phyloP scores from a whole-genome alignment of 2,888 invertebrate genomes.

The Mythimna loreyi region DNA sequence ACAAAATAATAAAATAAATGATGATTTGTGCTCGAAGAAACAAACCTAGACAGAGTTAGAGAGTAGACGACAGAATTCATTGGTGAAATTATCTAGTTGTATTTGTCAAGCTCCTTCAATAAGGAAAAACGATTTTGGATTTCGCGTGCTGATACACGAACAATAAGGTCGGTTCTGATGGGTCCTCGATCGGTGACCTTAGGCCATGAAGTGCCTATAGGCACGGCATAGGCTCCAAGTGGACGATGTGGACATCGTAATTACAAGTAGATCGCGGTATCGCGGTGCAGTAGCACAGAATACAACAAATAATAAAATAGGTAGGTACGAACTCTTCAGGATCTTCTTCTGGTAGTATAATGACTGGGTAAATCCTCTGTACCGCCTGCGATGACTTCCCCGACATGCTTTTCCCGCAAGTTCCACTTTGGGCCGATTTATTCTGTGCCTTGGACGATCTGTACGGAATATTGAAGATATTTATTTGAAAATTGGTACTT shows the following conservation, averaged over 20 bases:
- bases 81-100: not conserved
- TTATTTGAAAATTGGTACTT: not conserved
- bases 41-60: not conserved
- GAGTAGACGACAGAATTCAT: not conserved
- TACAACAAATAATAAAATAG: not conserved
- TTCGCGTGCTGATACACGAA: not conserved
- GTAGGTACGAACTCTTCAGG: slow-evolving; percentile 70
- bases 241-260: not conserved
- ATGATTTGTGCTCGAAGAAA: not conserved
- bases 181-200: not conserved
- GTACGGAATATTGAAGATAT: not conserved
- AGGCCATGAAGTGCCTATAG: not conserved
- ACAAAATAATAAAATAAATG: not conserved
- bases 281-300: not conserved
- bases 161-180: not conserved
- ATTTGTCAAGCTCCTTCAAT: not conserved
- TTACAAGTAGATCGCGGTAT: not conserved
- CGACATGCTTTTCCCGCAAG: slow-evolving; percentile 65
- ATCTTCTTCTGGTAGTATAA: slow-evolving; percentile 72
- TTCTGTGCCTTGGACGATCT: not conserved
- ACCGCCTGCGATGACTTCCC: slow-evolving; percentile 70
- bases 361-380: slow-evolving; percentile 75
- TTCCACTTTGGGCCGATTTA: slow-evolving; percentile 16
- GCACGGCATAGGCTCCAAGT: not conserved
- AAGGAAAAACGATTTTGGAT: not conserved